Evolutionary conservation across 2,888 invertebrate genomes (phyloP), one percentile per base, ranked within the genome.

Genomic region (Dicranocentrus wangi): DNA sequence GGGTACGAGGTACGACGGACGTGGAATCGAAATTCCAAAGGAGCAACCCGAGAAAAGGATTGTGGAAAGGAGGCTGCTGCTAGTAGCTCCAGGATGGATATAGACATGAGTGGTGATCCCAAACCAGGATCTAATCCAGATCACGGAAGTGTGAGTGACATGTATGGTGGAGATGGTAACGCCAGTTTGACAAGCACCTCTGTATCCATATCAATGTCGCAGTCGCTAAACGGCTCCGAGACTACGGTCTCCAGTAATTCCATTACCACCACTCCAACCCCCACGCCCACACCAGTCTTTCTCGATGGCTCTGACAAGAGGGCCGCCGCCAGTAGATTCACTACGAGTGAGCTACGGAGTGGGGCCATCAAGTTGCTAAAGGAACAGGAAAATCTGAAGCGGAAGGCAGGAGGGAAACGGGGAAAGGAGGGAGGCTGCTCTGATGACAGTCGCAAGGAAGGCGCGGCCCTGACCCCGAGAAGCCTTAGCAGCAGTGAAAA

Each of bases 341-440:
- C 61, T 10, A 43, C 28, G n/a, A 58, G 51, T 21, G 83, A 80
- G 7, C 43, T 71, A 23, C 63, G 77, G n/a, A 76, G 73, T 27
- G 17, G 47, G 13, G 83, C 80, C 43, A 82, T 83, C 25, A 86
- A 86, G 73, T 53, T 83, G 7, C 28, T 83, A 19, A 86, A 86
- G 60, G 86, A 86, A 32, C 79, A 83, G 39, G 84, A 85, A 61
- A 86, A 85, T 63, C 65, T 84, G 39, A 84, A 84, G 61, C 77
- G 83, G 53, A 82, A 55, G 51, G 82, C 77, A 15, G 80, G 70
- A 8, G 75, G 73, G 19, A 82, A 75, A 47, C 39, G 47, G 28
- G 66, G 47, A 23, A 61, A 68, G 53, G 60, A 70, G 25, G 55
- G 21, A 32, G 58, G 60, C 13, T 7, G 63, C 13, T 8, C 27